Evolutionary conservation across 2,797 vertebrate species (phyloP).

Genomic region (Anguilla pacifica): DNA sequence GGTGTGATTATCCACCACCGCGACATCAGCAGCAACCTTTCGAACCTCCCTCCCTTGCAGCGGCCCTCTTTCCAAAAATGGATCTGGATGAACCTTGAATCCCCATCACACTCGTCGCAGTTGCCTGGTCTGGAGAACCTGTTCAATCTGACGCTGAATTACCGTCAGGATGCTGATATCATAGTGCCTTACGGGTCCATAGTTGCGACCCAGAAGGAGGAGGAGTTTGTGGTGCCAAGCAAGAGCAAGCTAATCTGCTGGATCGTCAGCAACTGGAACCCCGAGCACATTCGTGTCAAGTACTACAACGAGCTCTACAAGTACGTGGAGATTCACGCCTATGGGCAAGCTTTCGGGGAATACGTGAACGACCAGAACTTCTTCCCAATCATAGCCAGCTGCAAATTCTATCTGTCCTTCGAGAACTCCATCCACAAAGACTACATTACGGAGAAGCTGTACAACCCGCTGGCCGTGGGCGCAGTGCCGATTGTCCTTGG

Average conservation of each 20-base stretch:
- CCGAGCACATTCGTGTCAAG: conserved; percentile 90
- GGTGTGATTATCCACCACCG: conserved; percentile 94
- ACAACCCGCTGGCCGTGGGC: conserved; percentile 90
- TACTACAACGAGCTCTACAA: conserved; percentile 97
- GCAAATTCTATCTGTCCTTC: conserved; percentile 97
- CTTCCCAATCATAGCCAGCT: conserved; percentile 90
- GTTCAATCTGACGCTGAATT: conserved; percentile 83
- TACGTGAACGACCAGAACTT: conserved; percentile 89
- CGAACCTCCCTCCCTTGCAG: conserved; percentile 87
- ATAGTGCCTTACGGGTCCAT: conserved; percentile 83
- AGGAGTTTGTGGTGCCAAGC: conserved; percentile 84
- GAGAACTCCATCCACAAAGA: conserved; percentile 99
- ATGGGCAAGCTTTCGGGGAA: conserved; percentile 92
- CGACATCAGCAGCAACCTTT: conserved; percentile 89
- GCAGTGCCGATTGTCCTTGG: conserved; percentile 94
- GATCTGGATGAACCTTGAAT: conserved; percentile 90
- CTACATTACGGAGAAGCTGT: conserved; percentile 98
- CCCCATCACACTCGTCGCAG: conserved; percentile 79
- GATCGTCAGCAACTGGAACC: conserved; percentile 99
- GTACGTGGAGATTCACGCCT: conserved; percentile 93
- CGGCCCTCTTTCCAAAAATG: conserved; percentile 95
- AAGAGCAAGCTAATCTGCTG: conserved; percentile 96
- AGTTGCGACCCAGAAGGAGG: conserved; percentile 76
- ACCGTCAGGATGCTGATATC: conserved; percentile 80
- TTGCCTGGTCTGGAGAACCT: conserved; percentile 81